Base-by-base conservation (phyloP, 2,888 invertebrate genomes). In the Pristionchus maxplancki region DNA sequence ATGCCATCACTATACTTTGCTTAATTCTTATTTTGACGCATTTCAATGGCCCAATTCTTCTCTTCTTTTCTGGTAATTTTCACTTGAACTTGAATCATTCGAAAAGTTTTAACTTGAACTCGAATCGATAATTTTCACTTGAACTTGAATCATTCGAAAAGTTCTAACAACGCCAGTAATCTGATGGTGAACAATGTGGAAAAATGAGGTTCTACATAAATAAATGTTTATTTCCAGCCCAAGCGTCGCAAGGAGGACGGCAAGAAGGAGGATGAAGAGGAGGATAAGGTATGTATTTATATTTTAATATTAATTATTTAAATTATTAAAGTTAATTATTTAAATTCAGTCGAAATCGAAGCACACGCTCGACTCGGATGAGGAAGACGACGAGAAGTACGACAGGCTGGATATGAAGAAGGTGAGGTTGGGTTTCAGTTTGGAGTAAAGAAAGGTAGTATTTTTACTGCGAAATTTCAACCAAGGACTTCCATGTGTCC, bases 301-400 rank as follows among this genome's bases (percentile, higher is more conserved):
- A n/a, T n/a, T 44, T 44, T 9, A 58, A n/a, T 58, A 24, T 58
- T 15, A 58, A 24, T n/a, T n/a, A 58, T 58, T 58, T 58, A 58
- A 1, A n/a, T 58, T 0, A n/a, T 58, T 58, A 58, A 44, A 44
- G 44, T 44, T 53, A 6, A 20, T 8, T 20, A 58, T 78, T 48
- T 11, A 28, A 28, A 78, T 48, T 78, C 34, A 82, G 82, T 5
- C 24, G 13, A 91, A 91, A 71, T 89, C 87, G 62, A 90, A 93
- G 50, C 94, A 94, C 89, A 94, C 94, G 24, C 89, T 94, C 83
- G 94, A 94, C 83, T 93, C 93, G 87, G 94, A 94, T 62, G 94
- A 94, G 89, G 94, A 94, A 89, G 94, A 94, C 58, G 93, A 94
- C 40, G 91, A 93, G 50, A 92, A 93, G 48, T 91, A 93, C 88